Base-by-base conservation (phyloP, 1,140 invertebrate genomes). In the Magallana ariakensis region DNA sequence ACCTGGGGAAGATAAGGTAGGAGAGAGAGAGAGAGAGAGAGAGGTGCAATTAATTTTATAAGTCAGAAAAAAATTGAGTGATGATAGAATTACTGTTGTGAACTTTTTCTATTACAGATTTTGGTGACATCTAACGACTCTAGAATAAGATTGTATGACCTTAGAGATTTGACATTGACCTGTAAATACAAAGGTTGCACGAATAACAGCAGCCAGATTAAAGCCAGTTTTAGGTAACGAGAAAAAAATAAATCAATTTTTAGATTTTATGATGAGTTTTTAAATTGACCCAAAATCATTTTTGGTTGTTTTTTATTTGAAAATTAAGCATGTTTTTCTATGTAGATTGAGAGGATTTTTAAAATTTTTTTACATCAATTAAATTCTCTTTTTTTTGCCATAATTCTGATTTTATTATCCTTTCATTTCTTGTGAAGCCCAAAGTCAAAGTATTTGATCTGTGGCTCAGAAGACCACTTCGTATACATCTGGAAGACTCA, bases 81-180 rank as follows among this genome's bases (percentile, higher is more conserved):
- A 22, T 81, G n/a, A 54, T 19, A 81, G 33, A 81, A 55, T 54
- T 15, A 9, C 2, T 16, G 0, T 55, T 15, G 0, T 55, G 4
- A 15, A 13, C n/a, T 5, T n/a, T 15, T 10, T 81, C 33, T 53
- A n/a, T 86, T 84, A 46, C 92, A 96, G 95, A 98, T 99, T 85
- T 94, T 99, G 7, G 98, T 99, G 0, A 99, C 99, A 0, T 99
- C 98, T 0, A 99, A 99, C 94, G 99, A 99, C 93, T 99, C 98
- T 90, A 96, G 99, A 11, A 98, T 99, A 85, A 96, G 99, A 55
- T 95, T 99, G 0, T 99, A 99, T 95, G 98, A 99, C 94, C 95
- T 99, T n/a, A 95, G 98, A 80, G 99, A 99, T 94, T 95, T 99
- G 46, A 99, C 98, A 92, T 95, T 99, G 1, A 98, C 98, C 0